Conservation (phyloP, 1,140 invertebrate genomes). For the Chironomus striatipennis region DNA sequence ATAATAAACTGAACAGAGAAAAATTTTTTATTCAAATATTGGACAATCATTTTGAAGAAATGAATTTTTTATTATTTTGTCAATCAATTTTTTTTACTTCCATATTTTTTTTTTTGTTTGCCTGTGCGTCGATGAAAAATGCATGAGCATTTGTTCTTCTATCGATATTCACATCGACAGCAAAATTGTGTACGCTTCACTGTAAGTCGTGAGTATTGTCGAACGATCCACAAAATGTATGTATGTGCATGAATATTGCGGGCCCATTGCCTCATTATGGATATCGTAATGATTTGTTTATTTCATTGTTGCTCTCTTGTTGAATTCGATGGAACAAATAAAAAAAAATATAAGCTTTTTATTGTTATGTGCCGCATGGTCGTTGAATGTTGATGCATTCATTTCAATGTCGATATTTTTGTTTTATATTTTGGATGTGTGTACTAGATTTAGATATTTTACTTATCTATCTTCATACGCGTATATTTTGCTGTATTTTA, state of each 20-base stretch:
- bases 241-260: background rate
- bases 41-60: background rate
- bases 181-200: background rate
- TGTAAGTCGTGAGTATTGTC: too few species aligned
- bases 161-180: background rate
- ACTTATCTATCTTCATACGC: too few species aligned
- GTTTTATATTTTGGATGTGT: too few species aligned
- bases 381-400: conserved; percentile 12
- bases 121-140: background rate
- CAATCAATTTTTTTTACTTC: background rate
- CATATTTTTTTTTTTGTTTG: too few species aligned
- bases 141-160: background rate
- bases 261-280: background rate
- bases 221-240: too few species aligned
- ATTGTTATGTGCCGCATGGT: conserved; percentile 7
- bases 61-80: conserved; percentile 3
- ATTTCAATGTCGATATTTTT: background rate
- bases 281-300: conserved; percentile 14
- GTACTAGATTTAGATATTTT: too few species aligned
- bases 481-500: too few species aligned
- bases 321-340: too few species aligned
- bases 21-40: too few species aligned
- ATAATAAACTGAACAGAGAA: too few species aligned
- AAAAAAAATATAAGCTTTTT: background rate
- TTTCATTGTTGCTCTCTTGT: background rate